These are phyloP conservation scores for Aythya baeri DNA, from an alignment of 2,113 vertebrate species.

Conservation along the genomic window DNA sequence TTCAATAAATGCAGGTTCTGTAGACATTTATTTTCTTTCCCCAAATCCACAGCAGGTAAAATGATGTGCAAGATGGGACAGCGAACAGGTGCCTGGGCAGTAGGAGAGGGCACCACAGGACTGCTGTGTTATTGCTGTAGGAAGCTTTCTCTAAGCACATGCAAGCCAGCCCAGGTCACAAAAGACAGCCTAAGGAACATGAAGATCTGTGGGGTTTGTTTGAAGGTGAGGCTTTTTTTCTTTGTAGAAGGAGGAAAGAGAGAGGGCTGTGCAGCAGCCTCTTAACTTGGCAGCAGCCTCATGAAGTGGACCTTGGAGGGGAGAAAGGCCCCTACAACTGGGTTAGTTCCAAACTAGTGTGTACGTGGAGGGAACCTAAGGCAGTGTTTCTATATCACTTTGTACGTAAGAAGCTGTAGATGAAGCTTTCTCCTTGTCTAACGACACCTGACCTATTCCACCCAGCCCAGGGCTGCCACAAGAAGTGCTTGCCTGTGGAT, in stretches of 20 bases:
- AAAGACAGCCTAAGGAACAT: background rate
- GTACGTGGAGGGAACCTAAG: background rate
- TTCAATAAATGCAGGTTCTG: background rate
- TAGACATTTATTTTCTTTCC: background rate
- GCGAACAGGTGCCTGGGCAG: background rate
- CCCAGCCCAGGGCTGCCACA: background rate
- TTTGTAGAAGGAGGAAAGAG: background rate
- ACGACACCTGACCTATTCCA: background rate
- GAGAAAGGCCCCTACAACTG: background rate
- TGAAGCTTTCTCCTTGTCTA: background rate
- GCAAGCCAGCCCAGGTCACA: background rate
- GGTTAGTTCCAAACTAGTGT: background rate
- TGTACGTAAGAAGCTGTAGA: accelerated
- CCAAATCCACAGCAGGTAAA: background rate
- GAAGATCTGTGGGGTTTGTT: background rate
- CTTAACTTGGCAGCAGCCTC: accelerated
- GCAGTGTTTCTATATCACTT: too few species aligned
- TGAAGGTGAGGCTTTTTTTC: background rate
- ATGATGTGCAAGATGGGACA: background rate
- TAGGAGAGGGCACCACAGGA: background rate
- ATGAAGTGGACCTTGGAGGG: background rate
- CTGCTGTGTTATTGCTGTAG: background rate
- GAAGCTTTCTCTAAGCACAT: background rate
- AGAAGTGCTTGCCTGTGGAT: background rate
- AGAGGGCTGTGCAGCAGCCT: background rate